Base-by-base conservation (phyloP, 2,113 vertebrate genomes). In the Sapajus apella region DNA sequence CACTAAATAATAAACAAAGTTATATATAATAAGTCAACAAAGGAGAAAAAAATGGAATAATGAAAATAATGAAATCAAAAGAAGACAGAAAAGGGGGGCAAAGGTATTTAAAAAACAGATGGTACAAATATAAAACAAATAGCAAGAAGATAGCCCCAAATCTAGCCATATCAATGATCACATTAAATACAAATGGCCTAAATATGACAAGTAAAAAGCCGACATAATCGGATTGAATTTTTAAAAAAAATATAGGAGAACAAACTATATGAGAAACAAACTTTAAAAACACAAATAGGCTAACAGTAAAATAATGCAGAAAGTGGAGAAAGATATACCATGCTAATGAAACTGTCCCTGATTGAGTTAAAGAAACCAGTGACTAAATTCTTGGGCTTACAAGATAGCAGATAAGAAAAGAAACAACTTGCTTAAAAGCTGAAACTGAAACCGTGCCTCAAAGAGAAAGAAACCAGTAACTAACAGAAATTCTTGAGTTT, bases 221-320 rank as follows among this genome's bases (percentile, higher is more conserved):
- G 23, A 50, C 11, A n/a, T 68, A 32, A 56, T 83, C 37, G 88
- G 45, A 82, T 40, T 58, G 77, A 80, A 77, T 68, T 87, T 52
- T 3, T 17, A 0, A 45, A 35, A 35, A 45, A 95, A 64, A 87
- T 9, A 25, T 8, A 16, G 23, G 37, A 87, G 37, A 25, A 10
- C 11, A 21, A 91, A 73, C 6, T 43, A 16, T 66, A 5, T 81
- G 21, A 50, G 64, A 87, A 81, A 87, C 14, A 35, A 23, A 83
- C 40, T 77, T 73, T 32, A 93, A 79, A 70, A 50, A n/a, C 17
- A 45, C 37, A 93, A 93, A 75, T 66, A 56, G 11, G 14, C 90
- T 93, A 80, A 86, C n/a, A 76, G 40, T 58, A 47, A 92, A 93
- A 96, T n/a, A 85, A 61, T n/a, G 43, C 18, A 68, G 35, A 76